Evolutionary conservation across 2,113 vertebrate genomes (phyloP), one percentile per base, ranked within the genome.

Genomic region (Corythaixoides concolor): DNA sequence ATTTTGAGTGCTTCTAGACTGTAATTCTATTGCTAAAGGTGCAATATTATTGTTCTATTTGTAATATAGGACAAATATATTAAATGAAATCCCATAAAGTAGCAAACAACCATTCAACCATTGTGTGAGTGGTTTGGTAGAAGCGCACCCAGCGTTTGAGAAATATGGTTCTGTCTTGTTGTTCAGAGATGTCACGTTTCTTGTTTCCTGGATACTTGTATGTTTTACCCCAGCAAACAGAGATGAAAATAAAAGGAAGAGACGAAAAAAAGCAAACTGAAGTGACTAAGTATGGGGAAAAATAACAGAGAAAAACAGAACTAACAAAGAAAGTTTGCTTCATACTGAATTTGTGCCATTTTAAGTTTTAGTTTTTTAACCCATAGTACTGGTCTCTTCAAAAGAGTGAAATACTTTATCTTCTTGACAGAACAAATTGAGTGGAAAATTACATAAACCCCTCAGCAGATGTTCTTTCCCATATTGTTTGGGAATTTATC

Each of bases 351-450:
- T 94, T 95, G 28, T 95, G 67, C 53, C 84, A 73, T 96, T 86
- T 96, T 96, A 97, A 95, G 75, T 91, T 96, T 91, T 88, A 56
- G 87, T 27, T 96, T 94, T 95, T 95, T 93, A 94, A 86, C 90
- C 92, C 95, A 79, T 94, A 95, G 84, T 97, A 95, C 95, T 95
- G 91, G 93, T 97, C 90, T 98, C 94, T 98, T 98, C 97, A 98
- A 98, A 98, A 96, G 79, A 98, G 96, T 96, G 95, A 98, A 98
- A 98, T 98, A 97, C 97, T 98, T 98, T 97, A 98, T 98, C 98
- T 98, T 98, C 97, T 94, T 98, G 98, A 98, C 98, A 98, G 98
- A 98, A 97, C 95, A 98, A 98, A 98, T 98, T 98, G 98, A 98
- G 97, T 98, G 98, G 98, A 98, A 98, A 98, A 98, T 98, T 98